Evolutionary conservation across 1,140 invertebrate species (phyloP).

Genomic region (Drosophila aff.): DNA sequence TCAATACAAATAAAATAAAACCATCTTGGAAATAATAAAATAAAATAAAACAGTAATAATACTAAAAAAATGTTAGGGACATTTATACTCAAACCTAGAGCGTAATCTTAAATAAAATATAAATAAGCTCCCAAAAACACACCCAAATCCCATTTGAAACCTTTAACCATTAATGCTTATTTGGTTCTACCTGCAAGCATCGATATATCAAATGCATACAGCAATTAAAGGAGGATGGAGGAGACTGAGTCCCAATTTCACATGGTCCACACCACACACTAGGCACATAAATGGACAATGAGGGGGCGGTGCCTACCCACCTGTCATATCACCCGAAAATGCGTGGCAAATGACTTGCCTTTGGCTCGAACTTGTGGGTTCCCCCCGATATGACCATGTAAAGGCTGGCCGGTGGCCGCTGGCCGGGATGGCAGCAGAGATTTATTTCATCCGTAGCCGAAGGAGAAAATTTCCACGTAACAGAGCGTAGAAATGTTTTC

Average conservation of each 20-base stretch:
- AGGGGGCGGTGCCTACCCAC: background rate
- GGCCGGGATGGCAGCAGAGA: constrained; percentile 46
- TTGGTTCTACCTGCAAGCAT: background rate
- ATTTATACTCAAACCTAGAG: background rate
- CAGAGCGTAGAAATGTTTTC: constrained; percentile 74
- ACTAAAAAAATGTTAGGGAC: background rate
- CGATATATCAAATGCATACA: constrained; percentile 14
- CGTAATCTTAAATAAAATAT: background rate
- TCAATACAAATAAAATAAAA: background rate
- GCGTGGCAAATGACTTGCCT: constrained; percentile 47
- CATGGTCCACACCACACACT: background rate
- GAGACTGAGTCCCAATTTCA: background rate
- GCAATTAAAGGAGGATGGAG: constrained; percentile 1
- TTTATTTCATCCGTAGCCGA: constrained; percentile 73
- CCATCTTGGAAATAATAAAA: background rate
- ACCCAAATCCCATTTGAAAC: background rate
- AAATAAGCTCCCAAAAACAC: background rate
- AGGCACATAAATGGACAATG: constrained; percentile 4
- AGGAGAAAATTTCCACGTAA: constrained; percentile 78
- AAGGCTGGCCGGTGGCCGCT: constrained; percentile 8
- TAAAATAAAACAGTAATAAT: background rate
- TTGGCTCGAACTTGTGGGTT: constrained; percentile 33
- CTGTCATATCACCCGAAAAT: constrained; percentile 43
- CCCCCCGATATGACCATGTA: constrained; percentile 9
- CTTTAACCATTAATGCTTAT: background rate